Evolutionary conservation across 2,113 vertebrate species (phyloP), one percentile per base, ranked within the genome.

Genomic region (Oreochromis tanganicae): DNA sequence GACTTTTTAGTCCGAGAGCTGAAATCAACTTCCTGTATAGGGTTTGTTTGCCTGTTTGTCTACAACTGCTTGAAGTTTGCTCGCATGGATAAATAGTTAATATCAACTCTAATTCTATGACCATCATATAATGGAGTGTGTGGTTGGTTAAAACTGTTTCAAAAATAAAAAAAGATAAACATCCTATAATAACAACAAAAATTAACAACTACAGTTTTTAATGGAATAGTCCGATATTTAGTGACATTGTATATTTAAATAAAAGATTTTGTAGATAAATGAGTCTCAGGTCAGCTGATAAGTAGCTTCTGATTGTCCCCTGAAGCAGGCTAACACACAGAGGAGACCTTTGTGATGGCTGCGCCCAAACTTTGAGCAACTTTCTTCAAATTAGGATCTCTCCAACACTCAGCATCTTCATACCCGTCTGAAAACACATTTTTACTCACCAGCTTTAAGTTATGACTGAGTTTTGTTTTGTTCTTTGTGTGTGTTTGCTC

Each of bases 211-310:
- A n/a, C 50, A 10, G 50, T 54, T 54, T 54, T 54, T 54, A 54
- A 54, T 54, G 9, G 5, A 6, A 54, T 54, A 54, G 9, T 57
- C 54, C 0, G 1, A 29, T 0, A 59, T 9, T 59, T 29, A 9
- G 7, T 57, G 56, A 57, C 7, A 57, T 29, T 29, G 7, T 57
- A 57, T 1, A 59, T 16, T 29, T 29, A 0, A 59, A 59, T 59
- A 59, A 29, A 59, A 59, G 9, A 29, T 59, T 59, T 29, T 29
- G 56, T 16, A 16, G 1, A 13, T 29, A 59, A 29, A 3, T 0
- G 13, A 16, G 56, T 32, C 27, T 32, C 57, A 32, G 56, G 27
- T 61, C 57, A 61, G 27, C 54, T 55, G n/a, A 55, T 6, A 24
- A 55, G 54, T 2, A 2, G 21, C 57, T 61, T 61, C 57, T 61